Evolutionary conservation across 2,888 invertebrate species (phyloP), one percentile per base, ranked within the genome.

Genomic region (Aphelenchoides bicaudatus): DNA sequence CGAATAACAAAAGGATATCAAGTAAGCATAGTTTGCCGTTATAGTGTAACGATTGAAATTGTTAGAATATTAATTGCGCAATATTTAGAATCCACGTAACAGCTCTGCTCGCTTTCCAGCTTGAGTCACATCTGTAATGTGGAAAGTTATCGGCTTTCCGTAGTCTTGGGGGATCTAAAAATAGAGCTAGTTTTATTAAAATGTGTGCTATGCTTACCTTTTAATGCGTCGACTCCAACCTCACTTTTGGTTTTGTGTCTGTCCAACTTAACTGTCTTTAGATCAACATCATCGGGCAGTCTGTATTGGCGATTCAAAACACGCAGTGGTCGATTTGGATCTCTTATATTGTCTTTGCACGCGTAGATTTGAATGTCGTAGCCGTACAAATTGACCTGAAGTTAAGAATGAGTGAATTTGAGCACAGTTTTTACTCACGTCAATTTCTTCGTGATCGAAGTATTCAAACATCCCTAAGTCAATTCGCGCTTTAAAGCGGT

Each of bases 291-390:
- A 23, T 61, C 61, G 19, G 61, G 61, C 34, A 61, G 54, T 23
- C 61, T 58, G 54, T 61, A 61, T 39, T 61, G 61, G 13, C 61
- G 61, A 38, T 58, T 63, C 19, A 61, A n/a, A 19, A 61, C 60
- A 19, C 59, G 21, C 16, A 39, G 38, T 3, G 61, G 53, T n/a
- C 48, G 51, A 39, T 61, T 61, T 31, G 61, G 61, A 37, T 61
- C 53, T 8, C 34, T 28, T 16, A 59, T 58, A 34, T 61, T 48
- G 19, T 61, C 61, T 30, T 61, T 61, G 25, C 60, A 48, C 6
- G 60, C 61, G 52, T 61, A 53, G 23, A 61, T 53, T 52, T 61
- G 61, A 13, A 61, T 59, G 34, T 61, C 61, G 30, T 58, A 62
- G 16, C 62, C 61, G 37, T 61, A 62, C n/a, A 61, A 39, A n/a